Percentiles rank a stretch among this genome's conserved stretches.
Conservation (phyloP, 2,888 invertebrate genomes). For the Scrobipalpa costella region DNA sequence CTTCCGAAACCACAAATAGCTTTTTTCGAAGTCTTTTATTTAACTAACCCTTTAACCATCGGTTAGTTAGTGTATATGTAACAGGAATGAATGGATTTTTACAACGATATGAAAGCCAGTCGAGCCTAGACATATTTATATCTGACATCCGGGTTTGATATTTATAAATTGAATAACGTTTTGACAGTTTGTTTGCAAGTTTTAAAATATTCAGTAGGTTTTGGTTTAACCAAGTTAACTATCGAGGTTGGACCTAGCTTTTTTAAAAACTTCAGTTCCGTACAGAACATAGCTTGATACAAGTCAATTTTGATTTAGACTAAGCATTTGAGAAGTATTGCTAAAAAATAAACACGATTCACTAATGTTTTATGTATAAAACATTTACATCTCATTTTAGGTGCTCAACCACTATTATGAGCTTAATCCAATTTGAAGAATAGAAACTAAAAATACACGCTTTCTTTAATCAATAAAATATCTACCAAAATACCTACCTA, state of each 20-base stretch:
- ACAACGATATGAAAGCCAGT: background rate
- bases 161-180: background rate
- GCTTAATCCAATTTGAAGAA: no score
- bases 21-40: background rate
- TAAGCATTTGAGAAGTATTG: no score
- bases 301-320: no score
- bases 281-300: background rate
- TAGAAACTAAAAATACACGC: no score
- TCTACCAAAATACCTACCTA: background rate
- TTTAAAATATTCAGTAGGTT: background rate
- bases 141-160: background rate
- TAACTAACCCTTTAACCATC: constrained; percentile 36
- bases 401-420: no score
- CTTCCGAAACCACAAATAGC: constrained; percentile 38
- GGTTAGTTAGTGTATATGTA: constrained; percentile 22
- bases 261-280: no score
- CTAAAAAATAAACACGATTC: background rate
- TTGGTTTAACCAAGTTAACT: background rate
- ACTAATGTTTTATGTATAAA: no score
- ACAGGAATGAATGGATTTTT: background rate
- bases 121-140: background rate
- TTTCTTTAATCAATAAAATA: no score
- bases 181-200: constrained; percentile 4
- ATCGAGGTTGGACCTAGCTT: background rate
- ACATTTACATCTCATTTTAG: no score